phyloP scores from a whole-genome alignment of 2,797 vertebrate genomes.

The Melanotaenia maccullochi region DNA sequence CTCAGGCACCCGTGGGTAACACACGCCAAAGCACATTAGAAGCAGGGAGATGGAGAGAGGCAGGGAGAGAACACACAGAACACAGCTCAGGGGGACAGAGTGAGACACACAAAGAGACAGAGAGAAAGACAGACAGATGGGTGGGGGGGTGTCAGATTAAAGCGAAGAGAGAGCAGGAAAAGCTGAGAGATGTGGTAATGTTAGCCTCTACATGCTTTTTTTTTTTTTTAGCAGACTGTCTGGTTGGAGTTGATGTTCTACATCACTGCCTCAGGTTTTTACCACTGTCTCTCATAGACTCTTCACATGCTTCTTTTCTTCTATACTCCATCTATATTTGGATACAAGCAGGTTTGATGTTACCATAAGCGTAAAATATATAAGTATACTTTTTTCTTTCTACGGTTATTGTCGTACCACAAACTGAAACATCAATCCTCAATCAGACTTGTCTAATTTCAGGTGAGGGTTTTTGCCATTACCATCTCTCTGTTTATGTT shows the following conservation, averaged over 20 bases:
- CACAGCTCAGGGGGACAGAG: conserved; percentile 69
- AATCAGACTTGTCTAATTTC: background rate
- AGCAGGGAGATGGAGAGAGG: conserved; percentile 65
- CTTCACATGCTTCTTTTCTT: conserved; percentile 31
- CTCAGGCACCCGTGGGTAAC: conserved; percentile 73
- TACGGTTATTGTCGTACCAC: background rate
- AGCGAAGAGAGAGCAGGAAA: conserved; percentile 58
- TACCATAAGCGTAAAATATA: background rate
- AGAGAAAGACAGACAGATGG: conserved; percentile 32
- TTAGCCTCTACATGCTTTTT: conserved; percentile 56
- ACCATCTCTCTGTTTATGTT: background rate
- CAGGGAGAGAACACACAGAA: conserved; percentile 66
- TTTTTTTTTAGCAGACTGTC: conserved; percentile 59
- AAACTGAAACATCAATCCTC: background rate
- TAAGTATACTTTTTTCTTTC: background rate
- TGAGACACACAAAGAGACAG: conserved; percentile 42
- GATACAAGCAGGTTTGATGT: conserved; percentile 21
- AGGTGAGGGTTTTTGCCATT: background rate
- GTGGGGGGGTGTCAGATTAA: conserved; percentile 69
- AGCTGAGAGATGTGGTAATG: conserved; percentile 63
- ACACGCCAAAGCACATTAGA: conserved; percentile 78
- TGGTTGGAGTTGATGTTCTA: conserved; percentile 67
- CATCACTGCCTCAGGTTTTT: conserved; percentile 70
- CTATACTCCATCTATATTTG: conserved; percentile 16
- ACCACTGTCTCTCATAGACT: conserved; percentile 40